These are phyloP conservation scores for Pteronotus mesoamericanus DNA, from an alignment of 2,797 vertebrate species.

Conservation along the genomic window DNA sequence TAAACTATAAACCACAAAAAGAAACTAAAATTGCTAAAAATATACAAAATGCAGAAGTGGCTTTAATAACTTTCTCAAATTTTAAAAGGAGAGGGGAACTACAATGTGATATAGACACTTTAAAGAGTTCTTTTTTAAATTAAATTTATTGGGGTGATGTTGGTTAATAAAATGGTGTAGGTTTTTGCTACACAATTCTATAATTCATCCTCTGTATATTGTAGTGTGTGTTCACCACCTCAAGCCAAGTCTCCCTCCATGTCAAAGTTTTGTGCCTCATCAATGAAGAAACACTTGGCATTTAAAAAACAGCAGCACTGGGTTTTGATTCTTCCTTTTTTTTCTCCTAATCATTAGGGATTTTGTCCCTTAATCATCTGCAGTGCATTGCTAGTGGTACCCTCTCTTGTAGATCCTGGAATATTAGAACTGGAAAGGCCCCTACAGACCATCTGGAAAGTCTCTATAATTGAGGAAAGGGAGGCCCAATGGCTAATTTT, in stretches of 20 bases:
- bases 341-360: background rate
- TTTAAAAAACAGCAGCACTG: background rate
- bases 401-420: constrained; percentile 22
- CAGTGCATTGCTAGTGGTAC: background rate
- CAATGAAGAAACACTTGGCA: background rate
- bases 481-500: background rate
- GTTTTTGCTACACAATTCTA: background rate
- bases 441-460: background rate
- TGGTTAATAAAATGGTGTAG: background rate
- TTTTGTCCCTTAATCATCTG: background rate
- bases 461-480: background rate
- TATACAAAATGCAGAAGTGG: constrained; percentile 40
- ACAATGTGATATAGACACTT: background rate
- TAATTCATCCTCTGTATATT: background rate
- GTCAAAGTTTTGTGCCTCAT: background rate
- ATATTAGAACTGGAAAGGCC: background rate
- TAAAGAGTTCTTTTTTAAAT: background rate
- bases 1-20: too few relatives aligned
- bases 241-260: background rate
- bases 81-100: background rate
- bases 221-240: background rate
- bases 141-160: background rate
- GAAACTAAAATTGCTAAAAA: constrained; percentile 63
- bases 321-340: background rate
- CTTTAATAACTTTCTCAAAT: background rate